Percentiles rank a stretch among this genome's conserved stretches.
Conservation (phyloP, 1,140 invertebrate species). For the Drosophila baimaii region DNA sequence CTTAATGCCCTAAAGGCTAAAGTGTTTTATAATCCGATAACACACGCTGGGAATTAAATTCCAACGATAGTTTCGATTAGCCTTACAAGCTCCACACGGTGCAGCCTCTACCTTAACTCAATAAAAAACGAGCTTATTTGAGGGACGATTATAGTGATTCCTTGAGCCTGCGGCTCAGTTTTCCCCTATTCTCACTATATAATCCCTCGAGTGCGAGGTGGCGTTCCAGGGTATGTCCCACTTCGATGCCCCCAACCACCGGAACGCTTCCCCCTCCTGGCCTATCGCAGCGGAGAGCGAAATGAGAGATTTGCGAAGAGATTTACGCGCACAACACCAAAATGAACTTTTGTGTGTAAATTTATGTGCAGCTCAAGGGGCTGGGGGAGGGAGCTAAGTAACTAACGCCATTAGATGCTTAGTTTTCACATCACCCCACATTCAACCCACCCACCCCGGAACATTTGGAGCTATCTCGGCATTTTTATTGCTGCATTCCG, state of each 20-base stretch:
- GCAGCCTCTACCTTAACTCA: neutral
- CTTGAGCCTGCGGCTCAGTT: neutral
- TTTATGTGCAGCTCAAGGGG: conserved; percentile 62
- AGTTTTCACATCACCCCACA: conserved; percentile 34
- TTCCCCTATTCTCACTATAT: neutral
- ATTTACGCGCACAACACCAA: conserved; percentile 70
- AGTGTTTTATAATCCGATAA: conserved; percentile 13
- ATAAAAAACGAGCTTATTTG: neutral
- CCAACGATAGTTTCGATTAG: conserved; percentile 1
- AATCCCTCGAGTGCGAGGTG: neutral
- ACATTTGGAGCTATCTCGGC: conserved; percentile 30
- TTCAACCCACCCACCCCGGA: neutral
- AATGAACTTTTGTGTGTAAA: conserved; percentile 76
- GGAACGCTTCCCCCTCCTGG: conserved; percentile 1
- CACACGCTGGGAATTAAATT: conserved; percentile 1
- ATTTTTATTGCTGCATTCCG: conserved; percentile 78
- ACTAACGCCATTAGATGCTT: conserved; percentile 75
- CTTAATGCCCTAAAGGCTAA: neutral
- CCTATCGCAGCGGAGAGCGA: conserved; percentile 21
- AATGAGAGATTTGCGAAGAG: conserved; percentile 76
- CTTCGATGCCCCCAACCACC: conserved; percentile 13
- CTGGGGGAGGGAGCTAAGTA: conserved; percentile 51
- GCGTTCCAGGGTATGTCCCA: conserved; percentile 14
- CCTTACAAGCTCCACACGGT: no score
- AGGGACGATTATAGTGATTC: neutral